These are phyloP conservation scores for Sphyrna mokarran DNA, from an alignment of 2,113 vertebrate species.

Conservation along the genomic window DNA sequence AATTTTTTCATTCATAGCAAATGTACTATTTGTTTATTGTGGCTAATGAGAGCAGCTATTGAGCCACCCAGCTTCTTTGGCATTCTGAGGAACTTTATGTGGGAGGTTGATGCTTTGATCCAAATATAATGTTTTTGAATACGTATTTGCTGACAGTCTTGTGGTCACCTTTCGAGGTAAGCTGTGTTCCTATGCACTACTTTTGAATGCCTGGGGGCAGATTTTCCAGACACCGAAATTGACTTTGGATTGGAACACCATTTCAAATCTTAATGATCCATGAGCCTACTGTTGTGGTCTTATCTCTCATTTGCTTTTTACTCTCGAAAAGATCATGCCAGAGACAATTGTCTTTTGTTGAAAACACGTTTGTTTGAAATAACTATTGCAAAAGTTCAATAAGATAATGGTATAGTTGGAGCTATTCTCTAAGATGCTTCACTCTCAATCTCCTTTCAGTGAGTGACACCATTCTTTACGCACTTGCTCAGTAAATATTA, in stretches of 20 bases:
- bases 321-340: too few species aligned
- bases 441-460: too few species aligned
- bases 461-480: too few species aligned
- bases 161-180: neutral
- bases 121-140: neutral
- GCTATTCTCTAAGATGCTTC: too few species aligned
- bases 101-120: neutral
- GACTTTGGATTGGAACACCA: neutral
- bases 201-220: neutral
- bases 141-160: neutral
- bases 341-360: too few species aligned
- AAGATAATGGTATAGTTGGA: too few species aligned
- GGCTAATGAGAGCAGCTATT: neutral
- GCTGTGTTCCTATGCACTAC: neutral
- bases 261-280: neutral
- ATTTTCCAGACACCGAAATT: neutral
- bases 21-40: neutral
- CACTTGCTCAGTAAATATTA: too few species aligned
- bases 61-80: neutral
- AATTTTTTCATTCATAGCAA: neutral
- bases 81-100: neutral
- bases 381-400: too few species aligned
- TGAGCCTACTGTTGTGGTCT: neutral
- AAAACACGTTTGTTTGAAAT: too few species aligned
- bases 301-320: too few species aligned